These are phyloP conservation scores for Tupaia chinensis DNA, from an alignment of 2,113 vertebrate species.

Conservation along the genomic window DNA sequence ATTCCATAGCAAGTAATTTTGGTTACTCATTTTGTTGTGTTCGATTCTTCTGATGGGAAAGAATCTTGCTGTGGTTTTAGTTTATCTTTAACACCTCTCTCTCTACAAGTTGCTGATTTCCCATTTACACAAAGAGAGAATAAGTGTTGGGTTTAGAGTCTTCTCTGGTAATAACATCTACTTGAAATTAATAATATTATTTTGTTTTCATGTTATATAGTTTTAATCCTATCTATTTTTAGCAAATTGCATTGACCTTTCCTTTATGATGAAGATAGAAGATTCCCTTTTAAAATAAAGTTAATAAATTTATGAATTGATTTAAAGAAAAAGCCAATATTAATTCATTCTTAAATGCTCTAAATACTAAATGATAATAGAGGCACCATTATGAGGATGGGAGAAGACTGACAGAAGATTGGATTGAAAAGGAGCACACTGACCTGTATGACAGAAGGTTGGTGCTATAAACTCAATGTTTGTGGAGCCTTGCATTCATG, in stretches of 20 bases:
- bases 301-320: slow-evolving; percentile 55
- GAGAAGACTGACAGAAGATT: neutral
- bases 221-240: slow-evolving; percentile 48
- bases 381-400: neutral
- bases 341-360: slow-evolving; percentile 41
- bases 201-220: neutral
- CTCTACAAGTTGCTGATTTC: neutral
- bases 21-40: neutral
- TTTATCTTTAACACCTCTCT: neutral
- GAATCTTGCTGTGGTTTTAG: neutral
- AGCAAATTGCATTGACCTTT: slow-evolving; percentile 47
- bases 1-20: fast-evolving
- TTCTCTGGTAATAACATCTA: neutral
- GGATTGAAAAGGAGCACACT: neutral
- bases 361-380: slow-evolving; percentile 3
- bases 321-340: slow-evolving; percentile 27
- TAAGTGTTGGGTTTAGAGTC: neutral
- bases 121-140: neutral
- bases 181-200: neutral
- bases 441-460: neutral
- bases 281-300: slow-evolving; percentile 60
- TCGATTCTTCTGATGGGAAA: neutral
- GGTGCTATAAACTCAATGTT: neutral
- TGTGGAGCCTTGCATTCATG: neutral
- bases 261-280: slow-evolving; percentile 21